Evolutionary conservation across 2,888 invertebrate genomes (phyloP).

Genomic region (Meteorus colon): DNA sequence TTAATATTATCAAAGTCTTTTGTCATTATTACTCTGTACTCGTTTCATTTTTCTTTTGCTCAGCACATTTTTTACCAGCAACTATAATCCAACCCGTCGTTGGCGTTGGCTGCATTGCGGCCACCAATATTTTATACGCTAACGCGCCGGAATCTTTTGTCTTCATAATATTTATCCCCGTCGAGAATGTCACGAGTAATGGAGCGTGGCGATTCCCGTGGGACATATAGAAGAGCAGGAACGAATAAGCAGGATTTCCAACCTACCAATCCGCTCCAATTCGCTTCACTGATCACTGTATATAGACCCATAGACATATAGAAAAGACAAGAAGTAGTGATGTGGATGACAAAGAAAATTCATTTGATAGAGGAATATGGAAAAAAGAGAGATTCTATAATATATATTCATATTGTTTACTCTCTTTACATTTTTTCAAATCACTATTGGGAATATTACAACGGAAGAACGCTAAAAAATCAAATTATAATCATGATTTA

Average conservation of each 20-base stretch:
- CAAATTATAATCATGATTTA: neutral
- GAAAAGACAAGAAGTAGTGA: neutral
- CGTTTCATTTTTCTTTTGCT: slow-evolving; percentile 21
- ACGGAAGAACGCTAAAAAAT: neutral
- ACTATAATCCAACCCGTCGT: slow-evolving; percentile 26
- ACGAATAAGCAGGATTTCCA: slow-evolving; percentile 36
- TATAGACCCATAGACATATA: slow-evolving; percentile 1
- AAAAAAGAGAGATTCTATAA: neutral
- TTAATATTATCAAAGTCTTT: neutral
- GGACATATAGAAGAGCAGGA: slow-evolving; percentile 36
- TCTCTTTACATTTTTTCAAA: neutral
- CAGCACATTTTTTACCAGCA: slow-evolving; percentile 20
- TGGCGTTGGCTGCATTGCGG: slow-evolving; percentile 33
- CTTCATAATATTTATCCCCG: slow-evolving; percentile 68
- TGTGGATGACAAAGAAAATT: slow-evolving; percentile 18
- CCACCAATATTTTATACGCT: slow-evolving; percentile 59
- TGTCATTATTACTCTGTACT: neutral
- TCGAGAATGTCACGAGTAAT: slow-evolving; percentile 61
- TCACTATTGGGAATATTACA: neutral
- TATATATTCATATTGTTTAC: neutral
- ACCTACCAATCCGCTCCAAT: slow-evolving; percentile 13
- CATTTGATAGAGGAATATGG: slow-evolving; percentile 1
- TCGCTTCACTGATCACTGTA: slow-evolving; percentile 21
- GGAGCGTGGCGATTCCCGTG: slow-evolving; percentile 53
- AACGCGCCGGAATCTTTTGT: slow-evolving; percentile 65